Conservation (phyloP, 2,888 invertebrate genomes). For the Noctua janthe region DNA sequence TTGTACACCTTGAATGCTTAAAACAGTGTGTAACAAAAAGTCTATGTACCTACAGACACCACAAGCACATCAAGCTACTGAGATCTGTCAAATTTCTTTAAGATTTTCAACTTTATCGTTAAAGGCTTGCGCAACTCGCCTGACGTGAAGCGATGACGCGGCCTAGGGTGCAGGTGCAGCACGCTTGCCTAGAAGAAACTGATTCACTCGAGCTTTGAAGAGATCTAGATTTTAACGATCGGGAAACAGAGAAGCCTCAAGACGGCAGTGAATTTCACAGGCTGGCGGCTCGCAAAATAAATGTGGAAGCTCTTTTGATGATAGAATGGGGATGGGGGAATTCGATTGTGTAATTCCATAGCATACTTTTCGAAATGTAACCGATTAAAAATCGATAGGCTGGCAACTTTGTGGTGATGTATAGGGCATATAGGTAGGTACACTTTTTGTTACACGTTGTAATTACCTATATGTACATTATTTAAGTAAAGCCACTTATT, state of each 20-base stretch:
- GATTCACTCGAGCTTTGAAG: not conserved
- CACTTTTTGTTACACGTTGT: not conserved
- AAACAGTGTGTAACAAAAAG: too few species aligned
- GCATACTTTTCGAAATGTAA: not conserved
- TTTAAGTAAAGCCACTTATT: not conserved
- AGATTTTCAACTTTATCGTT: too few species aligned
- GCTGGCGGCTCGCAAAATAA: not conserved
- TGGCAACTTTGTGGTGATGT: not conserved
- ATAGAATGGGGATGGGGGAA: not conserved
- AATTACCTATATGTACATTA: not conserved
- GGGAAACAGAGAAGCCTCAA: not conserved
- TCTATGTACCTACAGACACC: too few species aligned
- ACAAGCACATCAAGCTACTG: too few species aligned
- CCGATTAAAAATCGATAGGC: not conserved
- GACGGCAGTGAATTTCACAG: not conserved
- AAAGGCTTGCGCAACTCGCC: too few species aligned
- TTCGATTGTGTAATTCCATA: not conserved
- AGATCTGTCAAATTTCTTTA: too few species aligned
- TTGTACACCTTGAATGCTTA: too few species aligned
- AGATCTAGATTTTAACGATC: too few species aligned
- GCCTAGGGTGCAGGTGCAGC: not conserved
- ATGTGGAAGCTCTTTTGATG: not conserved
- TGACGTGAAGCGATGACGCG: too few species aligned
- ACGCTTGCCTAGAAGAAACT: not conserved
- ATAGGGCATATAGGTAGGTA: not conserved